phyloP scores from a whole-genome alignment of 2,888 invertebrate genomes.

The Lasioglossum calceatum region DNA sequence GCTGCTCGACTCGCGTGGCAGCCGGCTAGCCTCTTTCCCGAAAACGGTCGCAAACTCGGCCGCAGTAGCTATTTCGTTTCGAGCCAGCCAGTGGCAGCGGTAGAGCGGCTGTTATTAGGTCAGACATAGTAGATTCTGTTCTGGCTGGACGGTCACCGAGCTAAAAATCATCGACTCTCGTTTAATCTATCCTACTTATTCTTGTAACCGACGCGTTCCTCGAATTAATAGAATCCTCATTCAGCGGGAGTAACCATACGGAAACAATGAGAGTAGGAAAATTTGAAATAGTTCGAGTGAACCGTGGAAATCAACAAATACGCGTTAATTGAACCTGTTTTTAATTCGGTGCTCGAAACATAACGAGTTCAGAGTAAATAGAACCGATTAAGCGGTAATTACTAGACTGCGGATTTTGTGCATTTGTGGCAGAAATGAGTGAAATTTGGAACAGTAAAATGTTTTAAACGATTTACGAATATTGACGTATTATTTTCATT shows the following conservation, averaged over 20 bases:
- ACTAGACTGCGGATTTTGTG: background rate
- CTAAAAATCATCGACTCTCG: constrained; percentile 8
- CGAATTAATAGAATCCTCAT: background rate
- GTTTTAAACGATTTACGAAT: background rate
- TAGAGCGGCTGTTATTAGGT: constrained; percentile 50
- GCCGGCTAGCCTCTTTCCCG: background rate
- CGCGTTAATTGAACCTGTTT: background rate
- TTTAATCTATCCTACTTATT: background rate
- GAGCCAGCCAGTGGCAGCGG: constrained; percentile 56
- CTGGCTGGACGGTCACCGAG: background rate
- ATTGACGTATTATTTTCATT: background rate
- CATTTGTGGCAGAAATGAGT: background rate
- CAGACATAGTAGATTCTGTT: constrained; percentile 28
- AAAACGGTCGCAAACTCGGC: constrained; percentile 11
- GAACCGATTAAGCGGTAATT: background rate
- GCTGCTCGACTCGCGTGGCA: background rate
- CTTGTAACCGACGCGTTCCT: background rate
- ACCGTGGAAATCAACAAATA: background rate
- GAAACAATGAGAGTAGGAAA: background rate
- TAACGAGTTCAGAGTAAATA: background rate
- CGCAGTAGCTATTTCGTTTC: constrained; percentile 60
- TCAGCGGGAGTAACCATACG: background rate
- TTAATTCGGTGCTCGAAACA: background rate
- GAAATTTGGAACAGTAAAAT: background rate
- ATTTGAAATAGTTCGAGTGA: background rate